These are phyloP conservation scores for Tryphoninae sp. DNA, from an alignment of 2,888 invertebrate genomes.

Conservation along the genomic window DNA sequence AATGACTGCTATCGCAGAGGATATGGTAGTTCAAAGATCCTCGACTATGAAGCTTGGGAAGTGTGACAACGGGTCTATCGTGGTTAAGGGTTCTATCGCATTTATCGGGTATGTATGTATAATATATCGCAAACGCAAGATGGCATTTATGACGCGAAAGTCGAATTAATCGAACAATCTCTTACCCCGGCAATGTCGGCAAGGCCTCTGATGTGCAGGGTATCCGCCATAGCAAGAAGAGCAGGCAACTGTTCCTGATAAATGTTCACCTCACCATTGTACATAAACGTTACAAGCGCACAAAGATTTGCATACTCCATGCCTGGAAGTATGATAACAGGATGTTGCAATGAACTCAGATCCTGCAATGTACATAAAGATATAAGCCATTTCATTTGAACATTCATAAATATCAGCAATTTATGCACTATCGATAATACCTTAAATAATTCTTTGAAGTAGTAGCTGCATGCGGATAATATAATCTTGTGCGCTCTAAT, in stretches of 20 bases:
- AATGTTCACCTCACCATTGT: constrained; percentile 93
- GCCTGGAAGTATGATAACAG: constrained; percentile 88
- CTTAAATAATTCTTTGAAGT: constrained; percentile 94
- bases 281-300: constrained; percentile 92
- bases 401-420: too few species aligned
- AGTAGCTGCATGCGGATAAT: constrained; percentile 94
- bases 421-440: constrained; percentile 77
- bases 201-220: constrained; percentile 91
- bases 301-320: constrained; percentile 88
- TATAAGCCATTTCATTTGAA: not conserved
- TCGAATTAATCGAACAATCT: not conserved
- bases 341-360: constrained; percentile 86
- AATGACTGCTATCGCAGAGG: constrained; percentile 29
- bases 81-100: constrained; percentile 33
- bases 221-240: constrained; percentile 89
- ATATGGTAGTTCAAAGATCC: constrained; percentile 38
- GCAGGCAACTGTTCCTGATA: constrained; percentile 90
- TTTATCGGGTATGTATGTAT: constrained; percentile 5
- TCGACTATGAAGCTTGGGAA: constrained; percentile 55
- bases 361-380: constrained; percentile 82
- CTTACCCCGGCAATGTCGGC: constrained; percentile 90
- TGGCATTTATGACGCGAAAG: constrained; percentile 42
- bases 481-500: constrained; percentile 93
- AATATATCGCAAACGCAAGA: constrained; percentile 50
- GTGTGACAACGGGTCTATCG: constrained; percentile 56